phyloP scores from a whole-genome alignment of 2,888 invertebrate genomes.

The Apodemia mormo region DNA sequence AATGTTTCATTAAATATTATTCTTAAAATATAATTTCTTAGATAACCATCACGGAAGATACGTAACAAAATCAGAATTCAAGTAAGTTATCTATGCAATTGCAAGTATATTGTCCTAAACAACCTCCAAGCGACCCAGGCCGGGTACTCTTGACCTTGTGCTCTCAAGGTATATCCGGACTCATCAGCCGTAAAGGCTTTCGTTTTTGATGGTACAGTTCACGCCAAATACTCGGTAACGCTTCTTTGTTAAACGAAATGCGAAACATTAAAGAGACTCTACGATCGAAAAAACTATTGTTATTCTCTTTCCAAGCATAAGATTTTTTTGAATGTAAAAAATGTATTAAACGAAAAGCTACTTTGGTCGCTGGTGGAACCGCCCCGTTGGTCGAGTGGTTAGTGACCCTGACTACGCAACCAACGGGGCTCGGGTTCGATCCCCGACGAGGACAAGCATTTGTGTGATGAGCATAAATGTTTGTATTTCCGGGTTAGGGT shows the following conservation, averaged over 20 bases:
- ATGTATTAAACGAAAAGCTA: no score
- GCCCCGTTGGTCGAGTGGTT: no score
- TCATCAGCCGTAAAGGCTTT: slow-evolving; percentile 49
- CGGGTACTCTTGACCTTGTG: slow-evolving; percentile 58
- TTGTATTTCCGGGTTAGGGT: no score
- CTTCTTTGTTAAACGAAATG: background rate
- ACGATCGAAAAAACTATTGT: no score
- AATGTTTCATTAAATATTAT: background rate
- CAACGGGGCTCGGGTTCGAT: no score
- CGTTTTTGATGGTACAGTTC: slow-evolving; percentile 24
- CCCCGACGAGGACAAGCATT: no score
- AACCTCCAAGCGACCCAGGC: slow-evolving; percentile 60
- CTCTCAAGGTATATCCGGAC: slow-evolving; percentile 70
- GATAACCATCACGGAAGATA: slow-evolving; percentile 38
- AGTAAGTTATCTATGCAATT: slow-evolving; percentile 62
- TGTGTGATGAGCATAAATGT: no score
- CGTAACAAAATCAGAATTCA: background rate
- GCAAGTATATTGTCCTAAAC: slow-evolving; percentile 58
- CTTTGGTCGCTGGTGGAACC: no score
- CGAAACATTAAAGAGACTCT: no score
- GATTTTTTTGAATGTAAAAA: no score
- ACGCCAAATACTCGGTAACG: background rate
- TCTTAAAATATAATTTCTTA: background rate
- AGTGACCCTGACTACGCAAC: no score
- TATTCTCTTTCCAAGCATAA: no score